These are phyloP conservation scores for Antheraea assamensis DNA, from an alignment of 2,888 invertebrate genomes.

Conservation along the genomic window DNA sequence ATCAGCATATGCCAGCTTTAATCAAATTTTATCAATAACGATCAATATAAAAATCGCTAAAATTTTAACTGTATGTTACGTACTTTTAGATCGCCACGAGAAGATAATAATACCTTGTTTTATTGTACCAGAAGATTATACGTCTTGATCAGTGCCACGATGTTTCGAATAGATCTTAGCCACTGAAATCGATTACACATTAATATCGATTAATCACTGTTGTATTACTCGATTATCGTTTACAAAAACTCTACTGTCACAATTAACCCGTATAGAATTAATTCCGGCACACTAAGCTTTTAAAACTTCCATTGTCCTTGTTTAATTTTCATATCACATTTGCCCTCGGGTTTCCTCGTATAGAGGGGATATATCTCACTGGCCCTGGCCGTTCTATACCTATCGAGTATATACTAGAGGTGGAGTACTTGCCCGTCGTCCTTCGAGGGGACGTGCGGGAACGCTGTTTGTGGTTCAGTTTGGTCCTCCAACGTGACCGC, in stretches of 20 bases:
- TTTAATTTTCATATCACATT: neutral
- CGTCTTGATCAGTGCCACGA: neutral
- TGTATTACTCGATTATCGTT: neutral
- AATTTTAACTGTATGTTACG: neutral
- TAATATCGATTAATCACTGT: neutral
- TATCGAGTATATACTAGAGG: constrained; percentile 67
- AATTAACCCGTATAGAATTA: neutral
- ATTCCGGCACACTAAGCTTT: neutral
- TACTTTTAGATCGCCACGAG: neutral
- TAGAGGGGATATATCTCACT: neutral
- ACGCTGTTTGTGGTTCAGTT: constrained; percentile 44
- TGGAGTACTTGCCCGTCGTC: constrained; percentile 78
- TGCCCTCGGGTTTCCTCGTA: constrained; percentile 15
- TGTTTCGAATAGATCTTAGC: too few species aligned
- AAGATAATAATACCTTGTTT: neutral
- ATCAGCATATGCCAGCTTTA: neutral
- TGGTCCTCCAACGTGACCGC: constrained; percentile 84
- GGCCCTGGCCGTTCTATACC: constrained; percentile 35
- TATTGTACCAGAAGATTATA: neutral
- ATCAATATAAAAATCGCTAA: neutral
- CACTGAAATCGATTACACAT: neutral
- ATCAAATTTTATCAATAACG: neutral
- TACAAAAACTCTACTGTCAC: neutral
- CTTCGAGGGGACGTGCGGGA: constrained; percentile 60
- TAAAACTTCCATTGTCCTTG: neutral